A percentile compares a stretch with the other conserved stretches of the same genome.
Evolutionary conservation across 2,888 invertebrate species (phyloP).

Genomic region (Heliconius charithonia): DNA sequence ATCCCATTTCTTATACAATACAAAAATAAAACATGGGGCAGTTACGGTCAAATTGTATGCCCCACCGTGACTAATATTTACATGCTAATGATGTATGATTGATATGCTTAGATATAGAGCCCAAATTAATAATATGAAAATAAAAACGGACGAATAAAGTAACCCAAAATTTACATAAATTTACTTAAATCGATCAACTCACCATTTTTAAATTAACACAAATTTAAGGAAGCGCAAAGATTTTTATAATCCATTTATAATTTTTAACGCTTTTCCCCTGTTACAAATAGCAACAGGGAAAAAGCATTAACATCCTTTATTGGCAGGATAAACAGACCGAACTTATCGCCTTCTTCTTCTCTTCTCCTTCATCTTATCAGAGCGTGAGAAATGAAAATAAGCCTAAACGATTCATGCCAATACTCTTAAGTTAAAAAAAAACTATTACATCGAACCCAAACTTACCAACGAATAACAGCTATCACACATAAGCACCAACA

Average conservation of each 20-base stretch:
- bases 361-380: not conserved
- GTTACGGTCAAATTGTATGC: not conserved
- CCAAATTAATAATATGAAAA: not conserved
- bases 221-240: too few relatives aligned
- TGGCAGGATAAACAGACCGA: too few relatives aligned
- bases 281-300: too few relatives aligned
- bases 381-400: not conserved
- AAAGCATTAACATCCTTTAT: too few relatives aligned
- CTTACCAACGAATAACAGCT: constrained; percentile 98
- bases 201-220: not conserved
- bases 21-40: not conserved
- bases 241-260: too few relatives aligned
- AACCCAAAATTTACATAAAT: not conserved
- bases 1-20: not conserved
- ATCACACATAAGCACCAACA: constrained; percentile 97
- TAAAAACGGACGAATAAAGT: constrained; percentile 17
- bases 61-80: not conserved
- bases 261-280: too few relatives aligned
- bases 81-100: not conserved
- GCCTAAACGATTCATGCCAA: not conserved
- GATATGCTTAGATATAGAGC: not conserved
- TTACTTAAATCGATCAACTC: not conserved
- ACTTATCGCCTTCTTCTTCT: too few relatives aligned
- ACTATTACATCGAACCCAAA: constrained; percentile 51
- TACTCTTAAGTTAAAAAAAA: not conserved